Conservation (phyloP, 1,140 invertebrate species). For the Cheumatopsyche charites region DNA sequence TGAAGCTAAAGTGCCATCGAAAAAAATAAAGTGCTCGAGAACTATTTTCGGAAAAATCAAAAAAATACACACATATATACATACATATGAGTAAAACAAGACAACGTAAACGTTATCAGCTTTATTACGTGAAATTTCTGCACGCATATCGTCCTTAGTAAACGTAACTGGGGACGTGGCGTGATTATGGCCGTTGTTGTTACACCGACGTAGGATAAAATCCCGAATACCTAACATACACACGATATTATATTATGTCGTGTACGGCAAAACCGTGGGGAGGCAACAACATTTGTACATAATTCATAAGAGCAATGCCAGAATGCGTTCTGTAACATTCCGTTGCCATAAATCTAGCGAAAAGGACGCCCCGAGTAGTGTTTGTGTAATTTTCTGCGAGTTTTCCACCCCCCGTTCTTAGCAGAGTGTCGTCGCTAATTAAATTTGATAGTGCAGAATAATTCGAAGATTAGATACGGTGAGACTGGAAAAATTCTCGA, state of each 20-base stretch:
- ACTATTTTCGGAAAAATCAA: no score
- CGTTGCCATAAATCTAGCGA: slow-evolving; percentile 22
- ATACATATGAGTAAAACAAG: background rate
- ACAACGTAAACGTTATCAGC: background rate
- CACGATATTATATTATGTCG: no score
- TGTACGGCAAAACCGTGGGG: background rate
- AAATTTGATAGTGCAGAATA: slow-evolving; percentile 27
- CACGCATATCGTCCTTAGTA: background rate
- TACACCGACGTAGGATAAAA: slow-evolving; percentile 24
- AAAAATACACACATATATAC: background rate
- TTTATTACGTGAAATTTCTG: background rate
- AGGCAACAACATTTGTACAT: slow-evolving; percentile 28
- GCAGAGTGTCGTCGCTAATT: background rate
- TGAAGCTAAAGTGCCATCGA: background rate
- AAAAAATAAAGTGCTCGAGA: slow-evolving; percentile 11
- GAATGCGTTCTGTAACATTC: slow-evolving; percentile 25
- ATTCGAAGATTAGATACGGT: slow-evolving; percentile 6
- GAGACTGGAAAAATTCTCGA: slow-evolving; percentile 7
- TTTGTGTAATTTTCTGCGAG: background rate
- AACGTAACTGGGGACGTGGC: background rate
- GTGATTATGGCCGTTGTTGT: slow-evolving; percentile 22
- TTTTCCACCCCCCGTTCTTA: background rate
- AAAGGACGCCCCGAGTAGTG: slow-evolving; percentile 7
- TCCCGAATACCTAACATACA: slow-evolving; percentile 1
- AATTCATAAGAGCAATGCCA: slow-evolving; percentile 27